Percentiles rank a stretch among this genome's conserved stretches.
phyloP scores from a whole-genome alignment of 2,113 vertebrate genomes.

The Rhea pennata region DNA sequence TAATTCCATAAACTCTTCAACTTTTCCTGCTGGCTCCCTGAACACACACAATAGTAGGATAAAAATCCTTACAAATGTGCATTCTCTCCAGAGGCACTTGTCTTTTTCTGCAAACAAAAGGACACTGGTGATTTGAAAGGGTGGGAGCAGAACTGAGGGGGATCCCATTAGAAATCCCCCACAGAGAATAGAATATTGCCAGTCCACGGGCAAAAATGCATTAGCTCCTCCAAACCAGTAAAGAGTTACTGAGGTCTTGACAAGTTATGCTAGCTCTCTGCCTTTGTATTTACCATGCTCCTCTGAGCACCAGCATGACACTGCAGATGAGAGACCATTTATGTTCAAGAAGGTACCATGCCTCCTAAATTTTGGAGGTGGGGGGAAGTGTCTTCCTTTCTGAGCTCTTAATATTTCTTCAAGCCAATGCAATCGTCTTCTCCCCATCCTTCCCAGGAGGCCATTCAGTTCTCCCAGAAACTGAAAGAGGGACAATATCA shows the following conservation, averaged over 20 bases:
- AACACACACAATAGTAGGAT: neutral
- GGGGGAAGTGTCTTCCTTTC: neutral
- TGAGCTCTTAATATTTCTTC: neutral
- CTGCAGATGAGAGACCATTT: neutral
- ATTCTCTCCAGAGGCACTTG: neutral
- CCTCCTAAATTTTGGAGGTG: neutral
- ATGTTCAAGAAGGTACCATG: too few relatives aligned
- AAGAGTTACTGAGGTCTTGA: neutral
- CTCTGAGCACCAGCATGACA: neutral
- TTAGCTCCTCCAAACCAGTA: neutral
- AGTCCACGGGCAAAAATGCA: neutral
- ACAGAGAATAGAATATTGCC: neutral
- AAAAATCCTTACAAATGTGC: neutral
- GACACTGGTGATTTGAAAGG: neutral
- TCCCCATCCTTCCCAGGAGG: neutral
- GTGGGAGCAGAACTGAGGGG: neutral
- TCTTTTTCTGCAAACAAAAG: slow-evolving; percentile 20
- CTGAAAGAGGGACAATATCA: neutral
- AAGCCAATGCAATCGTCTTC: neutral
- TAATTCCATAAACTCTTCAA: neutral
- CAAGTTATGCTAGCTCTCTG: neutral
- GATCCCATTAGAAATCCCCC: slow-evolving; percentile 1
- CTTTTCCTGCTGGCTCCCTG: neutral
- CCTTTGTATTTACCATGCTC: neutral
- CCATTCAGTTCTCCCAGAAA: neutral